These are phyloP conservation scores for Hipparchia semele DNA, from an alignment of 2,888 invertebrate genomes.

Conservation along the genomic window DNA sequence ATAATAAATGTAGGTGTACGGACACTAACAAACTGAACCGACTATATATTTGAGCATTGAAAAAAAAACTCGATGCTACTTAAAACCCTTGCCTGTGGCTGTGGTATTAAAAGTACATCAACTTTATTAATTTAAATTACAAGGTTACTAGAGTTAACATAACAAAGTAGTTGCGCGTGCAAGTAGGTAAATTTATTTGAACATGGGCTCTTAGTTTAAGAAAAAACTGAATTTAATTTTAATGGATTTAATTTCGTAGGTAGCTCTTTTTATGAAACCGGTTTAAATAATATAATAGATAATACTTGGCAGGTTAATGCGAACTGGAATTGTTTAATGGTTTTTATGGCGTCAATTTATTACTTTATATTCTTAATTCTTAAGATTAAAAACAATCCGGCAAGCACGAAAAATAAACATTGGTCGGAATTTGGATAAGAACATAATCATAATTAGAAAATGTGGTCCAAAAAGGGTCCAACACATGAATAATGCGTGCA, in stretches of 20 bases:
- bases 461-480: too few species aligned
- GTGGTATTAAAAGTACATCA: too few species aligned
- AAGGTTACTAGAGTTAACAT: too few species aligned
- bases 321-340: neutral
- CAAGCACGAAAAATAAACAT: neutral
- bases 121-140: too few species aligned
- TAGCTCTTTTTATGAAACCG: neutral
- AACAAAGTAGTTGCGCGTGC: too few species aligned
- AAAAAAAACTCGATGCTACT: too few species aligned
- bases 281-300: slow-evolving; percentile 1
- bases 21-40: too few species aligned
- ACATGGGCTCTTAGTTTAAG: neutral
- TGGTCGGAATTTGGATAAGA: neutral
- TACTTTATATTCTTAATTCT: neutral
- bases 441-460: too few species aligned
- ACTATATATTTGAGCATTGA: too few species aligned
- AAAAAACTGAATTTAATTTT: neutral
- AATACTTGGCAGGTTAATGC: neutral
- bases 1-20: too few species aligned
- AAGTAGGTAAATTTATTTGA: neutral
- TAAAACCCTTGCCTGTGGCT: too few species aligned
- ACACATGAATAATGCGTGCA: too few species aligned
- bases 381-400: neutral
- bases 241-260: neutral
- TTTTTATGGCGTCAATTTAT: neutral